Evolutionary conservation across 2,113 vertebrate genomes (phyloP).

Genomic region (Phyllostomus hastatus): DNA sequence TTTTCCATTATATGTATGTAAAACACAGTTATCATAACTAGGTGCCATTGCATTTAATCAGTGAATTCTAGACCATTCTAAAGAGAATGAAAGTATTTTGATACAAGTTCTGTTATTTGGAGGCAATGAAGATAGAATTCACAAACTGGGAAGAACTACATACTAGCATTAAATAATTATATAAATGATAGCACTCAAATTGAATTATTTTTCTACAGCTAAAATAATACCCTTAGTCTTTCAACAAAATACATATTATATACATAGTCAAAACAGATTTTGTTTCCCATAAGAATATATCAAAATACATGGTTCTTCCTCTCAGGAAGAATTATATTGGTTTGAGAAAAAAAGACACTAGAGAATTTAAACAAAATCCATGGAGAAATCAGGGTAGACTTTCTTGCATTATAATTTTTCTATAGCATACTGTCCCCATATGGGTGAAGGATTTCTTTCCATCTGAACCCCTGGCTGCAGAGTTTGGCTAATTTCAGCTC

Average conservation of each 20-base stretch:
- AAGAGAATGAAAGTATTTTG: not conserved
- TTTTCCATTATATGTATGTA: not conserved
- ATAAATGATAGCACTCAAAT: not conserved
- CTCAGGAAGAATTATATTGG: not conserved
- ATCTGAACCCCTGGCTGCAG: not conserved
- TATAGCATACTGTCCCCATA: not conserved
- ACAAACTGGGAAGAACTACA: not conserved
- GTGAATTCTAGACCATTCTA: not conserved
- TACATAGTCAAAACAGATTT: not conserved
- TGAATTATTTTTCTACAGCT: not conserved
- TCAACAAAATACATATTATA: not conserved
- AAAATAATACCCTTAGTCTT: not conserved
- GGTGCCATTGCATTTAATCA: not conserved
- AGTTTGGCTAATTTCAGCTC: not conserved
- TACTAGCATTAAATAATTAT: not conserved
- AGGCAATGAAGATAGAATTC: not conserved
- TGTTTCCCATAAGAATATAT: not conserved
- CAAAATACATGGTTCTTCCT: not conserved
- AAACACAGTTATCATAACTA: not conserved
- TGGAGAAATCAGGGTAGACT: not conserved
- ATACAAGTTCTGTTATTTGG: not conserved
- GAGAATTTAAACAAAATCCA: not conserved
- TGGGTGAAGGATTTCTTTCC: not conserved
- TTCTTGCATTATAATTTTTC: not conserved
- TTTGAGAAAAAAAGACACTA: not conserved